phyloP scores from a whole-genome alignment of 35 echinoderm and acorn worm genomes.

The Lytechinus pictus region DNA sequence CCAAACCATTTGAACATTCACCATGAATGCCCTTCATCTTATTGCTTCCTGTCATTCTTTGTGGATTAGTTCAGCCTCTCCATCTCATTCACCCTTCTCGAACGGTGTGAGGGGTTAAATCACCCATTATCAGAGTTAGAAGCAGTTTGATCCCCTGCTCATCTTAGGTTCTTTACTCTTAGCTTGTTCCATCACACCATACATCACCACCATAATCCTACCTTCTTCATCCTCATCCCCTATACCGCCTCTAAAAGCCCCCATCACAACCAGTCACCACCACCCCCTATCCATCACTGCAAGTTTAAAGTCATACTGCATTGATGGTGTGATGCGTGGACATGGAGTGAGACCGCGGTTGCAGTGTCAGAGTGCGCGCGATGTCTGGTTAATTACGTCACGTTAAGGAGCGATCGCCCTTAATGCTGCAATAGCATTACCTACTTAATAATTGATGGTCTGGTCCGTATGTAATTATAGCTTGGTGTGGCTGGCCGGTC shows the following conservation, averaged over 20 bases:
- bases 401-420: background rate
- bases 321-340: background rate
- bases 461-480: conserved; percentile 43
- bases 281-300: background rate
- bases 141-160: background rate
- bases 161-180: background rate
- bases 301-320: background rate
- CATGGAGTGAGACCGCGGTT: background rate
- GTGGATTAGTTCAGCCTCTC: background rate
- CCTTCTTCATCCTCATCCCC: background rate
- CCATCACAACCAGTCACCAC: background rate
- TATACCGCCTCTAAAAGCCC: background rate
- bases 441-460: conserved; percentile 45
- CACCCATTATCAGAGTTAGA: background rate
- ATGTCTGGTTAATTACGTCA: background rate
- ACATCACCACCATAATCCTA: conserved; percentile 11
- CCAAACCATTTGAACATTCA: too few relatives aligned
- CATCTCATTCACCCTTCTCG: background rate
- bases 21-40: background rate
- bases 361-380: background rate
- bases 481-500: conserved; percentile 32
- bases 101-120: background rate
- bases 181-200: conserved; percentile 29
- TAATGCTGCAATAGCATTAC: conserved; percentile 29
- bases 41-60: background rate